Conservation (phyloP, 2,888 invertebrate genomes). For the Andrena minutula region DNA sequence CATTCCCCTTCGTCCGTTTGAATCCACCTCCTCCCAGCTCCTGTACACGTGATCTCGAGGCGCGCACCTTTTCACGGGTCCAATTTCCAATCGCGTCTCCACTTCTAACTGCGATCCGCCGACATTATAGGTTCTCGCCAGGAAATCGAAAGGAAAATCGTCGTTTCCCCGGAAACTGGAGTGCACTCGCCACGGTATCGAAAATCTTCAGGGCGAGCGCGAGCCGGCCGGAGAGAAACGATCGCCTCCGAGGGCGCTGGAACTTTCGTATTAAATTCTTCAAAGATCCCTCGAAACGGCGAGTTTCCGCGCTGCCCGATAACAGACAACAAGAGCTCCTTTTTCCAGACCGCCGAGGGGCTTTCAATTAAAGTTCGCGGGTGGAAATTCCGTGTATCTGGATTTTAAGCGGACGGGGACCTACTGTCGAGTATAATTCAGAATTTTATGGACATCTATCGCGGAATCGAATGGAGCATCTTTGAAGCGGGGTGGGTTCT, state of each 20-base stretch:
- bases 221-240: constrained; percentile 36
- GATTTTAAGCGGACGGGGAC: background rate
- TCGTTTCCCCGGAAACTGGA: constrained; percentile 49
- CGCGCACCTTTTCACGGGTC: constrained; percentile 14
- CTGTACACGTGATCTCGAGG: background rate
- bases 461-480: no score
- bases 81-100: constrained; percentile 47
- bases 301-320: constrained; percentile 27
- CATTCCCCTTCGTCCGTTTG: constrained; percentile 9
- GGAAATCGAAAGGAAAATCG: constrained; percentile 66
- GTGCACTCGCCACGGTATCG: constrained; percentile 58
- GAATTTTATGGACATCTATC: no score
- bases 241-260: constrained; percentile 18
- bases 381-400: background rate
- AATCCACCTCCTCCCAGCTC: no score
- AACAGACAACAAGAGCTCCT: constrained; percentile 5
- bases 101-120: constrained; percentile 37
- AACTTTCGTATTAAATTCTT: constrained; percentile 58
- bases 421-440: no score
- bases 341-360: constrained; percentile 6
- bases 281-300: constrained; percentile 40
- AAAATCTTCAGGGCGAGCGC: constrained; percentile 45
- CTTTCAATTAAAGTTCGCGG: constrained; percentile 4
- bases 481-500: no score
- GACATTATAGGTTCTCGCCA: constrained; percentile 33